Percentiles rank a stretch among this genome's conserved stretches.
Evolutionary conservation across 2,888 invertebrate genomes (phyloP).

Genomic region (Scaptomyza parva): DNA sequence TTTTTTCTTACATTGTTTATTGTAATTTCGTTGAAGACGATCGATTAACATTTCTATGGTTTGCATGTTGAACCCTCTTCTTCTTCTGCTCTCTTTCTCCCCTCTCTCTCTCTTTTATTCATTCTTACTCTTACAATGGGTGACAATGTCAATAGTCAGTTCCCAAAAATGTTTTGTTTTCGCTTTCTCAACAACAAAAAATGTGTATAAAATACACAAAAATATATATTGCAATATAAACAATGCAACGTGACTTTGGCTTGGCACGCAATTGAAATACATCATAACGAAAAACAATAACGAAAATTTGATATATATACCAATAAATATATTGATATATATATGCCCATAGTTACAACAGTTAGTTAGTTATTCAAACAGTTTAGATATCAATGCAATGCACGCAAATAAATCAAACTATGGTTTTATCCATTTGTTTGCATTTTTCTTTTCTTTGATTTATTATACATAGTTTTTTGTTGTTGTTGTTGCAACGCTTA

Average conservation of each 20-base stretch:
- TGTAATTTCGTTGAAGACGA: constrained; percentile 64
- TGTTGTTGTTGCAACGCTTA: constrained; percentile 38
- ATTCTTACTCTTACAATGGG: background rate
- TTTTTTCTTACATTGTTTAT: constrained; percentile 72
- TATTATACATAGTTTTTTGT: constrained; percentile 37
- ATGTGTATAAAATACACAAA: constrained; percentile 57
- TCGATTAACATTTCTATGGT: constrained; percentile 72
- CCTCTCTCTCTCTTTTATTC: no score
- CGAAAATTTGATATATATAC: constrained; percentile 1
- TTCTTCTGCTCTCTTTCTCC: background rate
- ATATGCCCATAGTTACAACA: constrained; percentile 18
- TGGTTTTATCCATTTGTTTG: constrained; percentile 21
- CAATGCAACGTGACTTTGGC: constrained; percentile 64
- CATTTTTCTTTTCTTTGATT: constrained; percentile 39
- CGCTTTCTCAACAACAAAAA: constrained; percentile 14
- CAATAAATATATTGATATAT: no score
- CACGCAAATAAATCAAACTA: constrained; percentile 51
- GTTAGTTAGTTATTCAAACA: constrained; percentile 28
- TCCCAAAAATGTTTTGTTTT: constrained; percentile 14
- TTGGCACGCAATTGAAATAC: constrained; percentile 61
- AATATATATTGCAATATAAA: constrained; percentile 53
- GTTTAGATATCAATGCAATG: constrained; percentile 30
- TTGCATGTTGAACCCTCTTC: constrained; percentile 12
- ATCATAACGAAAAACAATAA: constrained; percentile 28
- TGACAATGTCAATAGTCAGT: constrained; percentile 16